Conservation (phyloP, 2,797 vertebrate species). For the Schizothorax lantsangensis region DNA sequence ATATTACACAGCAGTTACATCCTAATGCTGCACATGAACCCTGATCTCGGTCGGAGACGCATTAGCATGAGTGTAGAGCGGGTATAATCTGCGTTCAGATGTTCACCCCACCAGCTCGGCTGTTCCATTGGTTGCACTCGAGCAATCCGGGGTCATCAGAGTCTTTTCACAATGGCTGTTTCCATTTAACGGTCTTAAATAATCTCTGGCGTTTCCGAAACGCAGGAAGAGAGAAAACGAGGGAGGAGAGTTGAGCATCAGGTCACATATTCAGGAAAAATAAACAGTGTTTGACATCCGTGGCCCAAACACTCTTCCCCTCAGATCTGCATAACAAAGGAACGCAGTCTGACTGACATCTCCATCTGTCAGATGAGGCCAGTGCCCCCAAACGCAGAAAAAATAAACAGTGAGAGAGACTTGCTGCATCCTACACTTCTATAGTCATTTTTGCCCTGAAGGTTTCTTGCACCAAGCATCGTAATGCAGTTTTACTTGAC, state of each 20-base stretch:
- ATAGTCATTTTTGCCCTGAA: neutral
- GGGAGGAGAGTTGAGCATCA: conserved; percentile 6
- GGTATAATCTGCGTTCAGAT: conserved; percentile 26
- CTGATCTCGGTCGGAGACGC: conserved; percentile 19
- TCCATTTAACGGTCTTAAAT: conserved; percentile 35
- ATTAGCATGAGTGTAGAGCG: conserved; percentile 35
- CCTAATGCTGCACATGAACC: conserved; percentile 17
- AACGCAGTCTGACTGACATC: conserved; percentile 22
- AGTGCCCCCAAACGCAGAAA: neutral
- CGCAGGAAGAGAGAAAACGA: neutral
- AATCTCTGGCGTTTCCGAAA: neutral
- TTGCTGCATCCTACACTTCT: neutral
- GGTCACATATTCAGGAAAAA: conserved; percentile 34
- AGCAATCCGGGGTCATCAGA: conserved; percentile 20
- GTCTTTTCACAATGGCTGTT: conserved; percentile 27
- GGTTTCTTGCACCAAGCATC: neutral
- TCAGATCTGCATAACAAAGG: conserved; percentile 41
- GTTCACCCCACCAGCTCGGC: neutral
- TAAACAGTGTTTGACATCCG: conserved; percentile 44
- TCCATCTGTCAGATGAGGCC: conserved; percentile 34
- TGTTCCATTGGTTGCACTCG: neutral
- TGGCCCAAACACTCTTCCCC: conserved; percentile 19
- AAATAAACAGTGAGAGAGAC: neutral
- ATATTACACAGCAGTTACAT: neutral
- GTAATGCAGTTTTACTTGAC: conserved; percentile 7